Percentiles rank a stretch among this genome's conserved stretches.
Conservation (phyloP, 2,888 invertebrate species). For the Frankliniella fusca region DNA sequence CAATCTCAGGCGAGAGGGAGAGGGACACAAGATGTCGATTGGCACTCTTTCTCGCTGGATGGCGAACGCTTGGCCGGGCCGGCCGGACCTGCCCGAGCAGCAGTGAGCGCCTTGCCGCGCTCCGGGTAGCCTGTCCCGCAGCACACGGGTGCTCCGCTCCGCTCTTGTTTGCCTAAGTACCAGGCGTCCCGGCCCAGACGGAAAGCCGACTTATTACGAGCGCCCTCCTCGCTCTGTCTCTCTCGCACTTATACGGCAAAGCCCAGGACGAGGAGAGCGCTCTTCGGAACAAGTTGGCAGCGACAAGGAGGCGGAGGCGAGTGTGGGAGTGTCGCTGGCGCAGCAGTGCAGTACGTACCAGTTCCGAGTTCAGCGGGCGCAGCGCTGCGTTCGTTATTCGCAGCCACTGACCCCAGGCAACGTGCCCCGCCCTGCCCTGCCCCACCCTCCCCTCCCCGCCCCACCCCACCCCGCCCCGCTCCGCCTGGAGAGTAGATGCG, state of each 20-base stretch:
- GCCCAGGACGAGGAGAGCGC: no score
- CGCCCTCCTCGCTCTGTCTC: no score
- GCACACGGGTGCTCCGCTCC: neutral
- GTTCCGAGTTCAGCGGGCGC: neutral
- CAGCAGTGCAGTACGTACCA: no score
- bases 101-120: no score
- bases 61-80: no score
- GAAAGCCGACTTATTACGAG: no score
- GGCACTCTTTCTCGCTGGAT: neutral
- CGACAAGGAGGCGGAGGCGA: neutral
- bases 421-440: neutral
- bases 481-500: neutral
- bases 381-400: neutral
- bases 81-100: no score
- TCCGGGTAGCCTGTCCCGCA: no score
- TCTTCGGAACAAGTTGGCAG: no score
- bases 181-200: no score
- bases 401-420: neutral
- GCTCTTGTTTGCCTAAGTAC: neutral
- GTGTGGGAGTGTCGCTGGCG: neutral
- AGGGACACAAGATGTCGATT: neutral
- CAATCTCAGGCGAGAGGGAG: neutral
- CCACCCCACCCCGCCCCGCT: neutral
- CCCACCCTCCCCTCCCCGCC: neutral
- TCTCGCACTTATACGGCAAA: no score